A percentile compares a stretch with the other conserved stretches of the same genome.
Evolutionary conservation across 2,888 invertebrate species (phyloP).

Genomic region (Epistrophe eligans): DNA sequence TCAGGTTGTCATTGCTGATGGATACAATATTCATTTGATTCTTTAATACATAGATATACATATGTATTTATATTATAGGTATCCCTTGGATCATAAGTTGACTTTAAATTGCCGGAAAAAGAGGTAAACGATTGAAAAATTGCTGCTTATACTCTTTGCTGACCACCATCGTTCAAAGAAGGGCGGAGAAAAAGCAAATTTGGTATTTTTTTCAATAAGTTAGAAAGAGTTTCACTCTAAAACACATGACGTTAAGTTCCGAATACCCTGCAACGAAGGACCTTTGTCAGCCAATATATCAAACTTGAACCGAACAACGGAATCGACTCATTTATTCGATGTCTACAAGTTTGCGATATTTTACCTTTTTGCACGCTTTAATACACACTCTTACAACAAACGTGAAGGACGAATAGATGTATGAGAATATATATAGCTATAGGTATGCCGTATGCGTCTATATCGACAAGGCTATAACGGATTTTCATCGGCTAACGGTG

Average conservation of each 20-base stretch:
- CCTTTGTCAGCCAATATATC: constrained; percentile 74
- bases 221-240: constrained; percentile 9
- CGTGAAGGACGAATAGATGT: background rate
- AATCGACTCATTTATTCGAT: constrained; percentile 78
- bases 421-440: constrained; percentile 21
- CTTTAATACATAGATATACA: background rate
- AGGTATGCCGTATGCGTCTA: constrained; percentile 16
- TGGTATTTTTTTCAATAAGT: background rate
- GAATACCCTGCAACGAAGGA: constrained; percentile 67
- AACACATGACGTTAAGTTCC: constrained; percentile 56
- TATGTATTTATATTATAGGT: background rate
- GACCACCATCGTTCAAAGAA: constrained; percentile 39
- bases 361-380: constrained; percentile 76
- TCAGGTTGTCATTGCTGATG: constrained; percentile 41
- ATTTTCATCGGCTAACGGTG: constrained; percentile 67
- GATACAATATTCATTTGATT: constrained; percentile 50
- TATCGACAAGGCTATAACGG: constrained; percentile 70
- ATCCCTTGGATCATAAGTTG: background rate
- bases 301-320: constrained; percentile 74
- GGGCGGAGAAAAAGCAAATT: background rate
- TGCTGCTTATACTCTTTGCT: constrained; percentile 40
- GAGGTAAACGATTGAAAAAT: constrained; percentile 62
- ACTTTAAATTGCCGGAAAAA: constrained; percentile 46
- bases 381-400: constrained; percentile 61
- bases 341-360: constrained; percentile 78